Conservation (phyloP, 2,888 invertebrate genomes). For the Hirtodrosophila trivittata region DNA sequence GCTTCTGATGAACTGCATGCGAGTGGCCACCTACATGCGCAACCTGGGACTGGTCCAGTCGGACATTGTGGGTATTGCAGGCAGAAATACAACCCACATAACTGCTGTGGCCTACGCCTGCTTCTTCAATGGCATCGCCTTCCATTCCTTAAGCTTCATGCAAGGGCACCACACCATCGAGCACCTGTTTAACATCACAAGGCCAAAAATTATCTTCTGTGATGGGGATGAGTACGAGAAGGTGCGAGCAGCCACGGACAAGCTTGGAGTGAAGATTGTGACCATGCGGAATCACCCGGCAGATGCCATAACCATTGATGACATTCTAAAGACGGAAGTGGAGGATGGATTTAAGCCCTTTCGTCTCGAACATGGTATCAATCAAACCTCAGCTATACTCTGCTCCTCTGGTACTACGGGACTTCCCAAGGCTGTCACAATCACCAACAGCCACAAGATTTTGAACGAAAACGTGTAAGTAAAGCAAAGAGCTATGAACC, state of each 20-base stretch:
- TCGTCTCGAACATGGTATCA: slow-evolving; percentile 55
- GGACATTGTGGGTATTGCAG: slow-evolving; percentile 65
- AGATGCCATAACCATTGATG: slow-evolving; percentile 23
- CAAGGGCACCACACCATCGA: slow-evolving; percentile 29
- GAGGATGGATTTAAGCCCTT: slow-evolving; percentile 40
- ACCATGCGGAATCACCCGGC: slow-evolving; percentile 35
- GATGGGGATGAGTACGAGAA: slow-evolving; percentile 50
- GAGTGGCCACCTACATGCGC: slow-evolving; percentile 58
- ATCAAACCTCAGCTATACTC: slow-evolving; percentile 71
- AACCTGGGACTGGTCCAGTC: slow-evolving; percentile 45
- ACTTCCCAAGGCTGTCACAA: slow-evolving; percentile 67
- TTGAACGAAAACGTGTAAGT: not conserved
- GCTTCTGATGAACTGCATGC: slow-evolving; percentile 46
- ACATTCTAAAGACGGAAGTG: slow-evolving; percentile 32
- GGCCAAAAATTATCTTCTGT: slow-evolving; percentile 55
- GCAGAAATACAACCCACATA: slow-evolving; percentile 61
- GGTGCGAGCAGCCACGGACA: slow-evolving; percentile 24
- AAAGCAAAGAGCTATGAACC: not conserved
- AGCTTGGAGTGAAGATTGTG: slow-evolving; percentile 30
- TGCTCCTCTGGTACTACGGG: slow-evolving; percentile 80
- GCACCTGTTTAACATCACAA: slow-evolving; percentile 47
- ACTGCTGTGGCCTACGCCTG: slow-evolving; percentile 62
- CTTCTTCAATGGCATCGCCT: slow-evolving; percentile 60
- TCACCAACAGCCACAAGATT: slow-evolving; percentile 4
- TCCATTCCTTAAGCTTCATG: slow-evolving; percentile 54